Base-by-base conservation (phyloP, 1,140 invertebrate species). In the Dufourea novaeangliae region DNA sequence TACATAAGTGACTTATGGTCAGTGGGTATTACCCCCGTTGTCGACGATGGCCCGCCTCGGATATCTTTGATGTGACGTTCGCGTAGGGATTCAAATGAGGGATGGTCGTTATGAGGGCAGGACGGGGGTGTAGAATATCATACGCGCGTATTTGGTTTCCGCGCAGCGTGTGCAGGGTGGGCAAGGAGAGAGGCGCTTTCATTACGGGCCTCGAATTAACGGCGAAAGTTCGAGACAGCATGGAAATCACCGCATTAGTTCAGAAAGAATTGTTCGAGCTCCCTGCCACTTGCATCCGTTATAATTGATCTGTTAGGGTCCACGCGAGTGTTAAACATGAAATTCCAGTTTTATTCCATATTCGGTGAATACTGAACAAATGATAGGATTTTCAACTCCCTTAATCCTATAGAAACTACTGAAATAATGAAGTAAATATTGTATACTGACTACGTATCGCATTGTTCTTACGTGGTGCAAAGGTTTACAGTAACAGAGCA, bases 1-100 rank as follows among this genome's bases (percentile, higher is more conserved):
- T 88, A 71, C 86, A 87, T 88, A 88, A 88, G 81, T 88, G 87
- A 88, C 86, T 88, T 88, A 88, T 88, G 85, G 85, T 84, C 83
- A 83, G 61, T 63, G 68, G 78, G 69, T 79, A 86, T 86, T 88
- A 87, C 72, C 59, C 73, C 29, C 52, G 17, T 39, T n/a, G 6
- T 17, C 46, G 34, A 41, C 29, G 29, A 73, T 71, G 80, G 73
- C 39, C 76, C 59, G 57, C 62, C n/a, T 85, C 71, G 59, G 77
- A 66, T 88, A 87, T 88, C 87, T 88, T 88, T 88, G 85, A 88
- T 87, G 86, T 85, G 85, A 87, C 82, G 80, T 82, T 77, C 83
- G 76, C 78, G 70, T 67, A 62, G 79, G 85, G 85, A 87, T 88
- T 88, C 76, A 88, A 87, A 88, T 82, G 79, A 82, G 72, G 76